phyloP scores from a whole-genome alignment of 2,797 vertebrate species.

The Propithecus perrieri region DNA sequence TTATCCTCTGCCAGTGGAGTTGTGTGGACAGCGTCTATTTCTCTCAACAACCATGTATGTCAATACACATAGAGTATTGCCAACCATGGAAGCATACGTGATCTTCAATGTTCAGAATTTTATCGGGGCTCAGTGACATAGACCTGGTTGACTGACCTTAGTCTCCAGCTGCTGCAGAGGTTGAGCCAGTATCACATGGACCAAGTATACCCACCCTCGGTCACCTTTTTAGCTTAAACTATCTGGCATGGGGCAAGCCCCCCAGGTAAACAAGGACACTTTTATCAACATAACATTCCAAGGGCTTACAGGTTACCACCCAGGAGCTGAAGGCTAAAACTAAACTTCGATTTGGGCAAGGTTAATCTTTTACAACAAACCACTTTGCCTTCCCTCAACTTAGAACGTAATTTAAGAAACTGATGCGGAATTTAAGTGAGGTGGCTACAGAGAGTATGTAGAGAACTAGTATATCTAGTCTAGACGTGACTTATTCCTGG shows the following conservation, averaged over 20 bases:
- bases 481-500: neutral
- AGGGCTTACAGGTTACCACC: neutral
- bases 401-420: neutral
- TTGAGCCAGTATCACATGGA: neutral
- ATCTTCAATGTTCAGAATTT: neutral
- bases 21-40: neutral
- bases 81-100: neutral
- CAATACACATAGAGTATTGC: neutral
- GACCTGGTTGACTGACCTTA: neutral
- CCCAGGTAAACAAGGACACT: neutral
- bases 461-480: neutral
- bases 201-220: neutral
- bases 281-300: neutral
- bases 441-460: neutral
- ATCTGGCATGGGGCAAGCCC: neutral
- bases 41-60: neutral
- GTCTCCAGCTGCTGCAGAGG: neutral
- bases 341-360: neutral
- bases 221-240: neutral
- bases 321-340: neutral
- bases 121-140: neutral
- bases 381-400: neutral
- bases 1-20: neutral
- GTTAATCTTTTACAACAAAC: neutral
- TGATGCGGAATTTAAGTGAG: neutral